phyloP scores from a whole-genome alignment of 2,888 invertebrate genomes.

The Plagiodera versicolora region DNA sequence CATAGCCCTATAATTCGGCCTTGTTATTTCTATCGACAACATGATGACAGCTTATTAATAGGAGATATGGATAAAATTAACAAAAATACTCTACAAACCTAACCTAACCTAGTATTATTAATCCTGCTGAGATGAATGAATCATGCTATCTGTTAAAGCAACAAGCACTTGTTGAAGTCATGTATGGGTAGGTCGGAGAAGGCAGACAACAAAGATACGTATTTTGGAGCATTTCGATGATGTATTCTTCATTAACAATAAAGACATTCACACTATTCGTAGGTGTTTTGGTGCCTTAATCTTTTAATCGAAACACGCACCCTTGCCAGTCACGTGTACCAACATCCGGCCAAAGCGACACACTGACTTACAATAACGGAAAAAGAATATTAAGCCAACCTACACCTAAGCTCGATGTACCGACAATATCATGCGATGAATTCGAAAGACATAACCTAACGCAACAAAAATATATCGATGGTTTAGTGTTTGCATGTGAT shows the following conservation, averaged over 20 bases:
- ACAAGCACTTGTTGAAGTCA: too few species aligned
- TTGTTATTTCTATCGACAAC: too few species aligned
- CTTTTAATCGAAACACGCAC: conserved; percentile 48
- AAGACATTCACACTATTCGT: conserved; percentile 31
- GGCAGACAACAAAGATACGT: conserved; percentile 1
- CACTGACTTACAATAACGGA: conserved; percentile 55
- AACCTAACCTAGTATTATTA: too few species aligned
- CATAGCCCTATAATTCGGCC: too few species aligned
- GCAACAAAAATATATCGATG: conserved; percentile 30
- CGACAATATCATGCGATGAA: conserved; percentile 33
- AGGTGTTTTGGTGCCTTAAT: conserved; percentile 33
- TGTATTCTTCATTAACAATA: conserved; percentile 11
- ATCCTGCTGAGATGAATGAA: too few species aligned
- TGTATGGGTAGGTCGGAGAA: too few species aligned
- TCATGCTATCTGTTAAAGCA: too few species aligned
- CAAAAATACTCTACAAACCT: too few species aligned
- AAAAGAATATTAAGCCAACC: conserved; percentile 37
- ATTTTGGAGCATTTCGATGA: not conserved
- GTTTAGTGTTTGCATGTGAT: conserved; percentile 7
- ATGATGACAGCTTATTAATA: too few species aligned
- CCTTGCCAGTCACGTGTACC: conserved; percentile 51
- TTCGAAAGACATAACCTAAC: conserved; percentile 39
- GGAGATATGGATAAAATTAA: too few species aligned
- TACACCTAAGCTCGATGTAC: conserved; percentile 28
- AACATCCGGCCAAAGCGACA: conserved; percentile 52